Evolutionary conservation across 2,888 invertebrate genomes (phyloP), one percentile per base, ranked within the genome.

Genomic region (Dexiosoma caninum): DNA sequence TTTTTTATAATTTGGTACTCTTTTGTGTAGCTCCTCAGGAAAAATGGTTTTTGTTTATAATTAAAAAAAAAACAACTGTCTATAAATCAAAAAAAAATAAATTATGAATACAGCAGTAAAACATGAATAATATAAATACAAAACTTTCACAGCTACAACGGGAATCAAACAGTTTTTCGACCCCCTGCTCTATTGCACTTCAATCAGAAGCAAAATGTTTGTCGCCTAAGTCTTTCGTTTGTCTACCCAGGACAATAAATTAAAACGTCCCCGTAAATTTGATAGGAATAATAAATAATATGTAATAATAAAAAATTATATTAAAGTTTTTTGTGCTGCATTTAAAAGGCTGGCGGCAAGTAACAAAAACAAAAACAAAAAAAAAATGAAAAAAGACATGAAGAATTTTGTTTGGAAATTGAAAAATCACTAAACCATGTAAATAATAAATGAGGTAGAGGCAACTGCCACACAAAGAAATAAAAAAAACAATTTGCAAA

Each of bases 381-480:
- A n/a, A n/a, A n/a, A n/a, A n/a, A n/a, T n/a, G n/a, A n/a, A 30
- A 44, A 1, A 62, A 32, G 27, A 14, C 32, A 27, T 16, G 42
- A 30, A 74, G 49, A 57, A 77, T 69, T 75, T 67, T 67, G 67
- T 75, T 81, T 77, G 72, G 77, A 81, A 77, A 81, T 69, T 64
- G n/a, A 21, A 74, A 81, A 81, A 64, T 77, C 81, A 81, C 42
- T 40, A 59, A 69, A 81, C 49, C 81, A 69, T 81, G 77, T 81
- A 81, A 81, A 81, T 64, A 72, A 81, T 64, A 81, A 77, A 74
- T 71, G 59, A 64, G 71, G 75, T 46, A 51, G 16, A 42, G 19
- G 12, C 70, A 72, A 71, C 27, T 59, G 32, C 7, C 9, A 21
- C 12, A 40, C 27, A 46, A 46, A 21, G n/a, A 49, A 37, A 27